phyloP scores from a whole-genome alignment of 2,888 invertebrate genomes.

The Ceramica pisi region DNA sequence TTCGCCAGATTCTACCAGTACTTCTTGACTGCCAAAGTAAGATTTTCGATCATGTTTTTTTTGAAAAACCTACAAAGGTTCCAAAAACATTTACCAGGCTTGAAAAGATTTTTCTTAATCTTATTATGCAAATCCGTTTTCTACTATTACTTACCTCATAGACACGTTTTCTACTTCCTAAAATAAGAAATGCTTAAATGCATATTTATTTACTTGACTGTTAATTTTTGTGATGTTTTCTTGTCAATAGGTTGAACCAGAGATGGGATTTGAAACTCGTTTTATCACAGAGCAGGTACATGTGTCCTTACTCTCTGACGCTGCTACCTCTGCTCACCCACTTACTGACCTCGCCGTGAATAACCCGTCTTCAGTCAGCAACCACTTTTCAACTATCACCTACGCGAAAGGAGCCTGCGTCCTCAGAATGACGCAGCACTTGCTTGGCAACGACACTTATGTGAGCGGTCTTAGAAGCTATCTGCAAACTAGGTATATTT shows the following conservation, averaged over 20 bases:
- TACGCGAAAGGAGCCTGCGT: conserved; percentile 92
- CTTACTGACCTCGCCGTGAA: conserved; percentile 90
- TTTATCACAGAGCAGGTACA: conserved; percentile 94
- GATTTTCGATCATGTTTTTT: conserved; percentile 7
- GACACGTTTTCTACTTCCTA: neutral
- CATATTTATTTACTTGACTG: no score
- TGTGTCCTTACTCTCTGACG: conserved; percentile 91
- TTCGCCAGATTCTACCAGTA: conserved; percentile 94
- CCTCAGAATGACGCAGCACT: conserved; percentile 93
- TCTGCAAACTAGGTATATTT: conserved; percentile 69
- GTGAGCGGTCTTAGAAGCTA: conserved; percentile 89
- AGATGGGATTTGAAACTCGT: conserved; percentile 80
- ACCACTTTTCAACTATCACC: conserved; percentile 92
- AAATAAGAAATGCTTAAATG: neutral
- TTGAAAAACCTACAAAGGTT: neutral
- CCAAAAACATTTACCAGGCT: neutral
- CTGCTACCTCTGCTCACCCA: conserved; percentile 89
- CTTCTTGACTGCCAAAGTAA: conserved; percentile 89
- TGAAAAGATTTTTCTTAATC: neutral
- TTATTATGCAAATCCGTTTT: neutral
- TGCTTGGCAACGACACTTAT: conserved; percentile 90
- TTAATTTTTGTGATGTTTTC: neutral
- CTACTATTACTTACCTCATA: no score
- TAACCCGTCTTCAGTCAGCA: conserved; percentile 90
- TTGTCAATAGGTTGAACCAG: conserved; percentile 76